Conservation (phyloP, 2,888 invertebrate species). For the Diachrysia chrysitis region DNA sequence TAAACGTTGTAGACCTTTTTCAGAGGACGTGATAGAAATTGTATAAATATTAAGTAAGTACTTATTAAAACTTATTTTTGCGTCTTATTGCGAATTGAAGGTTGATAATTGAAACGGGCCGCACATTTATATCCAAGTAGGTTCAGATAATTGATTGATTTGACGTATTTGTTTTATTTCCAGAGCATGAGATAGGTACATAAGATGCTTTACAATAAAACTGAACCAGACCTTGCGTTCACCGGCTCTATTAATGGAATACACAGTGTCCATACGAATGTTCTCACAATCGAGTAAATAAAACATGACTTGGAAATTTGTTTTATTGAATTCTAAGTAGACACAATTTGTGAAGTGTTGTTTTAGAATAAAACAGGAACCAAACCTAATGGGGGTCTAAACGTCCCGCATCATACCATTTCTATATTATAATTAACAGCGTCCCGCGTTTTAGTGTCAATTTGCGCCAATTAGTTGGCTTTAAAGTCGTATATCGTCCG, state of each 20-base stretch:
- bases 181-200: conserved; percentile 8
- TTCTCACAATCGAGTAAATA: conserved; percentile 61
- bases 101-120: conserved; percentile 25
- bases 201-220: conserved; percentile 38
- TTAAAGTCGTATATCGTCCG: conserved; percentile 71
- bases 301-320: conserved; percentile 58
- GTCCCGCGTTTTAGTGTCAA: conserved; percentile 73
- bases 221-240: conserved; percentile 18
- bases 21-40: conserved; percentile 3
- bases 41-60: conserved; percentile 7
- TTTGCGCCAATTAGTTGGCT: conserved; percentile 76
- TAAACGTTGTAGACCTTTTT: background rate
- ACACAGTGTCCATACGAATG: conserved; percentile 38
- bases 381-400: conserved; percentile 48
- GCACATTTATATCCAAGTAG: conserved; percentile 37
- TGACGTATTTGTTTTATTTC: conserved; percentile 33
- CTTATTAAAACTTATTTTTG: conserved; percentile 21
- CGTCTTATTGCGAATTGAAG: background rate
- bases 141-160: conserved; percentile 39
- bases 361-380: conserved; percentile 60
- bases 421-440: conserved; percentile 69
- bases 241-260: conserved; percentile 30
- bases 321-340: conserved; percentile 60
- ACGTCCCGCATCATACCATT: conserved; percentile 58
- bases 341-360: conserved; percentile 60